Evolutionary conservation across 1,140 invertebrate genomes (phyloP).

Genomic region (Drosophila azteca): DNA sequence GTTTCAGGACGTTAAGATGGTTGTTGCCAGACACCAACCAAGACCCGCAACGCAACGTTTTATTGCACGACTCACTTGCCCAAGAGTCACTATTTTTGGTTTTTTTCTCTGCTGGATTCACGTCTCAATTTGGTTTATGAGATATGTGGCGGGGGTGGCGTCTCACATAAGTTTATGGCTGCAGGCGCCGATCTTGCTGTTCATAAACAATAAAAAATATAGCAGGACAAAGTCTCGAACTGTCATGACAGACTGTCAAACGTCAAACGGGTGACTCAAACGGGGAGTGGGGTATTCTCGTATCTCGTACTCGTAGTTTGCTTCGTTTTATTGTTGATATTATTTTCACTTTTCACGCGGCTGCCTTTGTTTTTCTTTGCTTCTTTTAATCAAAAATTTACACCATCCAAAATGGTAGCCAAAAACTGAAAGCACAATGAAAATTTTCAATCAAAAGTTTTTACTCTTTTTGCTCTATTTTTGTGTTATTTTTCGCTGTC

Average conservation of each 20-base stretch:
- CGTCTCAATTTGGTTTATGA: conserved; percentile 42
- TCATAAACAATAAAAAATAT: conserved; percentile 64
- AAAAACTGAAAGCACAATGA: conserved; percentile 70
- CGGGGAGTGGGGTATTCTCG: conserved; percentile 15
- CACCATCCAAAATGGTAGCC: conserved; percentile 59
- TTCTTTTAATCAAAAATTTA: conserved; percentile 74
- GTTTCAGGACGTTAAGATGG: conserved; percentile 47
- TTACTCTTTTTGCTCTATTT: conserved; percentile 40
- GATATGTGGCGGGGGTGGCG: too few species aligned
- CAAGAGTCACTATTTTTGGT: conserved; percentile 33
- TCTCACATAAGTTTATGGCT: conserved; percentile 40
- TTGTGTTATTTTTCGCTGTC: background rate
- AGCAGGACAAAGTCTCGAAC: conserved; percentile 38
- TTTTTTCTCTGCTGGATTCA: conserved; percentile 38
- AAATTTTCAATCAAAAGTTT: conserved; percentile 81
- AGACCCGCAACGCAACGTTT: conserved; percentile 14
- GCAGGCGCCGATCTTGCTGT: conserved; percentile 39
- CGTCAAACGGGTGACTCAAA: conserved; percentile 1
- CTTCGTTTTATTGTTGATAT: conserved; percentile 21
- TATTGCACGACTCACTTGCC: conserved; percentile 51
- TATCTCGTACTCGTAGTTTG: background rate
- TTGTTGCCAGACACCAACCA: conserved; percentile 32
- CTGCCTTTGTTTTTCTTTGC: conserved; percentile 26
- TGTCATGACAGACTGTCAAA: conserved; percentile 53
- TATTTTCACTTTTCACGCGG: conserved; percentile 32